A percentile compares a stretch with the other conserved stretches of the same genome.
phyloP scores from a whole-genome alignment of 2,888 invertebrate species.

The Drosophila helvetica region DNA sequence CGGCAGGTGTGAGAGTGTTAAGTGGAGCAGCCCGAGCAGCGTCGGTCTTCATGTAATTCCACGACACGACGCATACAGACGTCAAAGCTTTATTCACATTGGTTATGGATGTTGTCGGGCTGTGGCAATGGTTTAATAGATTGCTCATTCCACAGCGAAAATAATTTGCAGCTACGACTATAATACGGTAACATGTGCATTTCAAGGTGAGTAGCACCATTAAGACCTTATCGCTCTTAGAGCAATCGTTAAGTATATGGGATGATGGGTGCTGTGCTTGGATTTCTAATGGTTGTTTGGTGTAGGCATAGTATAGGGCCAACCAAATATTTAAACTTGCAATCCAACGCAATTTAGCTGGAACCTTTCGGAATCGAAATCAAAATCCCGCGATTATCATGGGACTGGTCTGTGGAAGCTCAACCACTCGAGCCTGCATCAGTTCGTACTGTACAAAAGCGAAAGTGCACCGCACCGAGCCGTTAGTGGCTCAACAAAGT shows the following conservation, averaged over 20 bases:
- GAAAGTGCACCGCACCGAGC: constrained; percentile 58
- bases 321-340: constrained; percentile 29
- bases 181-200: constrained; percentile 48
- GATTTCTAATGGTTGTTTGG: constrained; percentile 20
- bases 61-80: constrained; percentile 49
- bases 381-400: constrained; percentile 29
- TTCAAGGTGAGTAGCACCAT: constrained; percentile 65
- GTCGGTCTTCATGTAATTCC: constrained; percentile 31
- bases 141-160: constrained; percentile 55
- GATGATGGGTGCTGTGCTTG: constrained; percentile 18
- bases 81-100: constrained; percentile 47
- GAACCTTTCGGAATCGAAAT: constrained; percentile 35
- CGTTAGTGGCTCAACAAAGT: constrained; percentile 22
- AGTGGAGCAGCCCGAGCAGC: constrained; percentile 62
- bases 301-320: constrained; percentile 16
- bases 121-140: constrained; percentile 40
- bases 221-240: constrained; percentile 26
- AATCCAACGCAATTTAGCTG: constrained; percentile 41
- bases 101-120: constrained; percentile 43
- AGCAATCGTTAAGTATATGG: constrained; percentile 25
- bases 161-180: constrained; percentile 43
- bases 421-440: constrained; percentile 48
- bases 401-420: constrained; percentile 37
- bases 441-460: constrained; percentile 53
- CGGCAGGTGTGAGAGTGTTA: constrained; percentile 64